A percentile compares a stretch with the other conserved stretches of the same genome.
Evolutionary conservation across 2,888 invertebrate species (phyloP).

Genomic region (Drosophila atripex): DNA sequence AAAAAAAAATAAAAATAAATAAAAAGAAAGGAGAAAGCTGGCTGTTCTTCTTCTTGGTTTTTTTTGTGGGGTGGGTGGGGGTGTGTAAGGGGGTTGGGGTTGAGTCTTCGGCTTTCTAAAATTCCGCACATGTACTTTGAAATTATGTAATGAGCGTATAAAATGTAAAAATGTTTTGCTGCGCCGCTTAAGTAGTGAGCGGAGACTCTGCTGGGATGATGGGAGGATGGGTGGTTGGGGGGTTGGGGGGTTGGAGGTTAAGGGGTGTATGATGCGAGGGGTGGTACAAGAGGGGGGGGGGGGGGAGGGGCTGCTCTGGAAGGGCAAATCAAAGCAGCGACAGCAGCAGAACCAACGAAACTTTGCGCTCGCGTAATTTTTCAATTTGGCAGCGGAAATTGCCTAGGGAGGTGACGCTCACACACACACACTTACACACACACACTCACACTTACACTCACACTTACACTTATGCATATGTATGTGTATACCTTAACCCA

Average conservation of each 20-base stretch:
- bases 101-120: conserved; percentile 61
- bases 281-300: neutral
- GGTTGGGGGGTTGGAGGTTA: neutral
- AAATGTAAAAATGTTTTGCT: conserved; percentile 76
- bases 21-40: conserved; percentile 9
- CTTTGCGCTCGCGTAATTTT: conserved; percentile 81
- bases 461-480: conserved; percentile 21
- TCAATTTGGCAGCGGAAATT: conserved; percentile 83
- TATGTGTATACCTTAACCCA: conserved; percentile 51
- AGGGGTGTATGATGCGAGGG: neutral
- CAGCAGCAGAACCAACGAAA: conserved; percentile 48
- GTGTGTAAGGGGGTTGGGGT: neutral
- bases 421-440: conserved; percentile 39
- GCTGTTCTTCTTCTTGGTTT: conserved; percentile 23
- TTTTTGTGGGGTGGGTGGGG: conserved; percentile 5
- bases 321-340: conserved; percentile 33
- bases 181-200: conserved; percentile 60
- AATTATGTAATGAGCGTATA: conserved; percentile 83
- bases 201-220: too few relatives aligned
- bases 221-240: too few relatives aligned
- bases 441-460: conserved; percentile 25
- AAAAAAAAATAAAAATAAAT: neutral
- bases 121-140: conserved; percentile 78
- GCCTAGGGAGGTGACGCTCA: conserved; percentile 82
- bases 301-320: neutral